Conservation (phyloP, 2,797 vertebrate genomes). For the Salmo trutta region DNA sequence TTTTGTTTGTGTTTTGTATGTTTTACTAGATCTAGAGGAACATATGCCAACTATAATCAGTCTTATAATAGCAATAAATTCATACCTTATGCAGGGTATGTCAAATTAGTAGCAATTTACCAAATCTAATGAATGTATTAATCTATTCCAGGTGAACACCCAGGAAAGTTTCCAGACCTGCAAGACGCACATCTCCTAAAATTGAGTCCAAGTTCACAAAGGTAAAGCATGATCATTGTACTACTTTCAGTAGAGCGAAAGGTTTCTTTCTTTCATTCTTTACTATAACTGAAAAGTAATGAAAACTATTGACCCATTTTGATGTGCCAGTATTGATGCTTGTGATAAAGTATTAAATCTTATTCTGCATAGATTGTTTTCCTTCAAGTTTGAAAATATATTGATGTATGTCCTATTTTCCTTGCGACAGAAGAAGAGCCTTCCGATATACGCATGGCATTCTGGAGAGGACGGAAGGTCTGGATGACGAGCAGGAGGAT, state of each 20-base stretch:
- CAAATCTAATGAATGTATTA: conserved; percentile 11
- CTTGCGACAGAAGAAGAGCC: conserved; percentile 52
- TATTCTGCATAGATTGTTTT: too few relatives aligned
- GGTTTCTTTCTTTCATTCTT: not conserved
- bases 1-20: too few relatives aligned
- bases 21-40: too few relatives aligned
- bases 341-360: not conserved
- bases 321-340: not conserved
- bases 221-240: conserved; percentile 71
- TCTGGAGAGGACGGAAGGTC: conserved; percentile 44
- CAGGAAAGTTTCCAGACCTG: conserved; percentile 68
- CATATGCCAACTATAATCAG: too few relatives aligned
- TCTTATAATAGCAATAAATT: too few relatives aligned
- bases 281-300: not conserved
- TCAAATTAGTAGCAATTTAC: not conserved
- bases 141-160: conserved; percentile 63
- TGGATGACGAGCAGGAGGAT: conserved; percentile 55
- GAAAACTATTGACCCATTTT: conserved; percentile 15
- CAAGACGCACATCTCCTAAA: conserved; percentile 58
- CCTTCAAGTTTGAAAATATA: not conserved
- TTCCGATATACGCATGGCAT: conserved; percentile 68
- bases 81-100: too few relatives aligned
- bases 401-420: not conserved
- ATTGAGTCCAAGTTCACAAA: conserved; percentile 73
- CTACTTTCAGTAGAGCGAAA: not conserved